phyloP scores from a whole-genome alignment of 2,113 vertebrate species.

The Leuciscus idus region DNA sequence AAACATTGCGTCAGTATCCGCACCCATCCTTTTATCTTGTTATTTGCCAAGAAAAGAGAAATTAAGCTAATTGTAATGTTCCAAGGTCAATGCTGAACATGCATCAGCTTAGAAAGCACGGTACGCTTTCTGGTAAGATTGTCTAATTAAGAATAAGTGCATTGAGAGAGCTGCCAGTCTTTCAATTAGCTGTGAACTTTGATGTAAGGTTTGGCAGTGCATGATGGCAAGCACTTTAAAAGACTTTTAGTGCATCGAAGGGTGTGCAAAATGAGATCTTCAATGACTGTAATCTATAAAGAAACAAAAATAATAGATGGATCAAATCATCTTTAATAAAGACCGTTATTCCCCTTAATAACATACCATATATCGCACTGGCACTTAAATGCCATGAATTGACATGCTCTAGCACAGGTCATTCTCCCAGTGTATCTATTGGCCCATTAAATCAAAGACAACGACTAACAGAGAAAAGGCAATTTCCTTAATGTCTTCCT shows the following conservation, averaged over 20 bases:
- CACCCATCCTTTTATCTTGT: background rate
- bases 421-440: conserved; percentile 8
- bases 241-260: background rate
- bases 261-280: background rate
- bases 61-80: background rate
- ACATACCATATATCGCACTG: background rate
- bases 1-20: conserved; percentile 4
- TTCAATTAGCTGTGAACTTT: conserved; percentile 10
- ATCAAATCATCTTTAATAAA: background rate
- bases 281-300: background rate
- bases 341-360: background rate
- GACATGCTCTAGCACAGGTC: conserved; percentile 23
- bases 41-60: conserved; percentile 23
- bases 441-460: conserved; percentile 38
- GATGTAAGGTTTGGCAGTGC: background rate
- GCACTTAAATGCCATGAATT: conserved; percentile 14
- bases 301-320: background rate
- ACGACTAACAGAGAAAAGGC: conserved; percentile 28
- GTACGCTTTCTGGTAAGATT: conserved; percentile 4
- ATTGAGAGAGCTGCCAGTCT: background rate
- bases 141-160: conserved; percentile 27
- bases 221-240: background rate
- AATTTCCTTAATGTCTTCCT: conserved; percentile 49
- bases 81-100: conserved; percentile 37
- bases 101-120: background rate